These are phyloP conservation scores for Drosophila erecta DNA, from an alignment of 1,140 invertebrate genomes.

Conservation along the genomic window DNA sequence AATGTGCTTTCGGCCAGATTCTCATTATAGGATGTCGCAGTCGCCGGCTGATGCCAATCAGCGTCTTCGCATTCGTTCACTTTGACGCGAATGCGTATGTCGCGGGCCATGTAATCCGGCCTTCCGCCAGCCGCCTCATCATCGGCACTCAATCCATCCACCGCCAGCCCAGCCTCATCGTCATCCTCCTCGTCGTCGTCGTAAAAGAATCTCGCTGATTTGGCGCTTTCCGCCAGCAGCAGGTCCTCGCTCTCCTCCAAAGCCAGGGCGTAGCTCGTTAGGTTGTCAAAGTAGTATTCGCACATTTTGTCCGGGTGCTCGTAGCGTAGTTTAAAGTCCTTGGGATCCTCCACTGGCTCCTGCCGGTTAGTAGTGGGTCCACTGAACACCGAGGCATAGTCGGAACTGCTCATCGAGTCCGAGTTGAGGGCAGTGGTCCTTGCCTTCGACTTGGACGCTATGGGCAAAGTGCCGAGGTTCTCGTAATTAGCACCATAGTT, in stretches of 20 bases:
- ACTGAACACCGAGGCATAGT: slow-evolving; percentile 84
- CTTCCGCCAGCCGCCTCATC: slow-evolving; percentile 15
- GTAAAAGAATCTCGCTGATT: slow-evolving; percentile 62
- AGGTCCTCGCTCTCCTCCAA: slow-evolving; percentile 71
- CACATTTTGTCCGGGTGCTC: slow-evolving; percentile 84
- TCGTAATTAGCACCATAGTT: slow-evolving; percentile 67
- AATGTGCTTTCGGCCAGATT: slow-evolving; percentile 81
- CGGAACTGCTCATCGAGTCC: slow-evolving; percentile 82
- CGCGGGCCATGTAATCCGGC: slow-evolving; percentile 62
- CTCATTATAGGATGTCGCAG: slow-evolving; percentile 69
- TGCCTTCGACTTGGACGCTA: slow-evolving; percentile 31
- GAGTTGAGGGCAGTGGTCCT: slow-evolving; percentile 44
- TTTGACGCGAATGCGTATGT: slow-evolving; percentile 72
- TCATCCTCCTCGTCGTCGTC: slow-evolving; percentile 40
- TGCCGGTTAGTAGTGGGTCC: slow-evolving; percentile 55
- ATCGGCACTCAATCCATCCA: background rate
- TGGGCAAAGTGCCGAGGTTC: slow-evolving; percentile 68
- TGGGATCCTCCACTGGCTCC: slow-evolving; percentile 19
- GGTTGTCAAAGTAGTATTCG: slow-evolving; percentile 79
- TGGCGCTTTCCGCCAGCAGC: slow-evolving; percentile 69
- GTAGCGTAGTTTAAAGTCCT: slow-evolving; percentile 68
- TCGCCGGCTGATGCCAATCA: slow-evolving; percentile 68
- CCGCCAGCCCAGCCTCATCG: slow-evolving; percentile 15
- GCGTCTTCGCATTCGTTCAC: slow-evolving; percentile 66
- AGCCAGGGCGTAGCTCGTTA: slow-evolving; percentile 64